Evolutionary conservation across 92 coral and sea anemone species (phyloP), one percentile per base, ranked within the genome.

Genomic region (Desmophyllum pertusum): DNA sequence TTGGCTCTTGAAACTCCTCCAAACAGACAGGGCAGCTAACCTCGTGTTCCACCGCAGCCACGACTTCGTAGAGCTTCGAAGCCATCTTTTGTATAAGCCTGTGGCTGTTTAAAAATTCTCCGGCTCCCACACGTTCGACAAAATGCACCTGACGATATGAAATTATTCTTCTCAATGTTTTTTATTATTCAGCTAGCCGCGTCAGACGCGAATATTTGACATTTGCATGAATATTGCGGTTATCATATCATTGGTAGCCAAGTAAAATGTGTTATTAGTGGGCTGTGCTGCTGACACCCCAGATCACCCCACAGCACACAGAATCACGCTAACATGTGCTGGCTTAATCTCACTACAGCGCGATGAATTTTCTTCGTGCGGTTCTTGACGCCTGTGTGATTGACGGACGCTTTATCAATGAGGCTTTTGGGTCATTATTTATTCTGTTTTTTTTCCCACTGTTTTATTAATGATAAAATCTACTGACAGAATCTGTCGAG

Each of bases 1-100:
- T 89, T 10, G 92, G 92, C 38, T 89, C 89, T 55, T 80, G 73
- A 84, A 84, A 89, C 67, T 89, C 92, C 77, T 89, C 92, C 48
- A 89, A 85, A 70, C 92, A 89, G 45, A 89, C 84, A 19, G 92
- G 92, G 48, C 92, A 89, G 66, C 82, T 73, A 29, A 84, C 71
- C 70, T 89, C 92, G 68, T 89, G 78, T 43, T 73, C 81, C 3
- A 83, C 72, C 2, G 63, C 77, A 0, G 68, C 78, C 23, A 81
- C 53, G 52, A 70, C 77, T 27, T 72, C 78, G 38, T 81, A 72
- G 2, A 81, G 85, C 33, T 70, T 68, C 6, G 78, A 65, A n/a
- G 76, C 61, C 70, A 57, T 59, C 33, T 40, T 35, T 38, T 52
- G n/a, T n/a, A n/a, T n/a, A n/a, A n/a, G n/a, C n/a, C n/a, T n/a